Percentiles rank a stretch among this genome's conserved stretches.
phyloP scores from a whole-genome alignment of 2,888 invertebrate species.

The Drosophila nigricruria region DNA sequence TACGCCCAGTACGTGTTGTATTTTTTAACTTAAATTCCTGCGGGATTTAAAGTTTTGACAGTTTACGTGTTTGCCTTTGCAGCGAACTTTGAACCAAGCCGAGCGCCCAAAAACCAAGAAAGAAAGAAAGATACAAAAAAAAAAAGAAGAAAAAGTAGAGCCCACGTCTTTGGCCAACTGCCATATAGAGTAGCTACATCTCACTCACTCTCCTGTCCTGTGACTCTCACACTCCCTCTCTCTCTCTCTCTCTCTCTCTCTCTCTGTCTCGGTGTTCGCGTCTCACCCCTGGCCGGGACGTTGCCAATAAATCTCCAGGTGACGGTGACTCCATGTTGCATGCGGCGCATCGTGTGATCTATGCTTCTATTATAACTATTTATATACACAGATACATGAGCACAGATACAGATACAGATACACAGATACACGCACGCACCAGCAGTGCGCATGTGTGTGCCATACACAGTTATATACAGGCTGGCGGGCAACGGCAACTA shows the following conservation, averaged over 20 bases:
- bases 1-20: conserved; percentile 75
- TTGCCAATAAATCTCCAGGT: conserved; percentile 84
- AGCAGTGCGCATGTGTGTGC: conserved; percentile 48
- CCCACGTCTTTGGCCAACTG: conserved; percentile 46
- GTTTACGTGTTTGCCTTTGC: conserved; percentile 81
- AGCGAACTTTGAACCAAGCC: conserved; percentile 75
- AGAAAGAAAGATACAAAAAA: conserved; percentile 23
- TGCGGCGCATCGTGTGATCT: conserved; percentile 83
- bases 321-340: conserved; percentile 84
- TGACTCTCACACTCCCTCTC: no score
- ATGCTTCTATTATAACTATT: conserved; percentile 83
- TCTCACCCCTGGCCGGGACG: conserved; percentile 71
- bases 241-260: conserved; percentile 1
- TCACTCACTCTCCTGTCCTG: conserved; percentile 8
- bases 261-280: conserved; percentile 14
- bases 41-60: conserved; percentile 83
- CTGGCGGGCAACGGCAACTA: conserved; percentile 54
- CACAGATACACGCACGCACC: conserved; percentile 27
- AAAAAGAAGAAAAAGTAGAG: no score
- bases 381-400: conserved; percentile 57
- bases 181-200: conserved; percentile 39
- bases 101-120: conserved; percentile 6
- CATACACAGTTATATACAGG: conserved; percentile 18
- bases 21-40: conserved; percentile 82
- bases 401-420: conserved; percentile 26